Evolutionary conservation across 2,797 vertebrate species (phyloP), one percentile per base, ranked within the genome.

Genomic region (Brachyalestes nurse): DNA sequence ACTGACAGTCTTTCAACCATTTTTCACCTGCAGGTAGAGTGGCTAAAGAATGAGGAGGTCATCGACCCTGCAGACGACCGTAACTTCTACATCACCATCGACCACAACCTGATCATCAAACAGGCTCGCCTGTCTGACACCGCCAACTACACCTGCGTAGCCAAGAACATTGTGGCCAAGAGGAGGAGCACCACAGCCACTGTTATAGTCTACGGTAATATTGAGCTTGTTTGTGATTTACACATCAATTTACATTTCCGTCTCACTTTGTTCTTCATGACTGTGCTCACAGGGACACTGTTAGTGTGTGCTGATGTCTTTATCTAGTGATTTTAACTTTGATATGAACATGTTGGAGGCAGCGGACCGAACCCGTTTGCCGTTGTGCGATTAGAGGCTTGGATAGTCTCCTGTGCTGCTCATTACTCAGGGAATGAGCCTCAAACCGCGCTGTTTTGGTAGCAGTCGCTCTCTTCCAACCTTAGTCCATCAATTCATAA

Each of bases 101-200:
- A 99, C 90, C 97, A 99, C 92, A 99, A 99, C 89, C 94, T 99
- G 87, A 99, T 99, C 93, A 99, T 99, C 90, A 99, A 99, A 87
- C 98, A 99, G 91, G 97, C 98, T 12, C 96, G 98, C 0, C 96
- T 99, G 71, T 98, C 97, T 0, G 98, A 99, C 84, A 99, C 97
- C 0, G 97, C 98, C 64, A 99, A 99, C 90, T 99, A 99, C 85
- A 99, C 98, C 19, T 99, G 98, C 12, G 97, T 99, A 0, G 98
- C 98, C 58, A 99, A 99, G 93, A 99, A 99, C 88, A 98, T 99
- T 0, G 98, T 99, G 60, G 98, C 97, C 85, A 98, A 97, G 84
- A 94, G 98, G 79, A 96, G 97, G 75, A 99, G 98, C 90, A 99
- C 97, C 49, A 99, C 98, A 0, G 98, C 98, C 0, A 97, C 98